A percentile compares a stretch with the other conserved stretches of the same genome.
phyloP scores from a whole-genome alignment of 2,113 vertebrate genomes.

The Mellivora capensis region DNA sequence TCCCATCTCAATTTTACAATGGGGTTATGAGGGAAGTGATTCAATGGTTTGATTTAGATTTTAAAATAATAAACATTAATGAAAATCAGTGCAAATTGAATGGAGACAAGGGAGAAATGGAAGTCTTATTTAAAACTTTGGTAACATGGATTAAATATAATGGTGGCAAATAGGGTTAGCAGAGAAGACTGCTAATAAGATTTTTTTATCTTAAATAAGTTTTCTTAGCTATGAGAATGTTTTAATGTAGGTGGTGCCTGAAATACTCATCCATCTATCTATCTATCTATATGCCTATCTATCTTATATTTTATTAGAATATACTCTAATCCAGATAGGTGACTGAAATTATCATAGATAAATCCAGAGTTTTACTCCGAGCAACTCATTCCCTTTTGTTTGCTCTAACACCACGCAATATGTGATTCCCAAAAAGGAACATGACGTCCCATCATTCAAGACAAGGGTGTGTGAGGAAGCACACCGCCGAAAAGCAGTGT shows the following conservation, averaged over 20 bases:
- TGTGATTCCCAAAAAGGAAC: neutral
- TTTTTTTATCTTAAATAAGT: too few species aligned
- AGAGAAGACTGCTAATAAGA: neutral
- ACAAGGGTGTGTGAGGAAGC: neutral
- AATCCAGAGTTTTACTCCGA: neutral
- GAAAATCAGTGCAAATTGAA: neutral
- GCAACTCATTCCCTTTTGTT: neutral
- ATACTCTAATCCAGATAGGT: neutral
- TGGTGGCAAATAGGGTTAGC: neutral
- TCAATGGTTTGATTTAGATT: neutral
- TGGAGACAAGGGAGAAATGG: neutral
- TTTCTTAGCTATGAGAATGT: neutral
- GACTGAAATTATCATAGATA: neutral
- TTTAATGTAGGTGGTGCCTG: neutral
- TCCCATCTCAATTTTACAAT: neutral
- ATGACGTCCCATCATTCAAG: neutral
- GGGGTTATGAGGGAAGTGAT: accelerated
- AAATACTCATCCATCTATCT: neutral
- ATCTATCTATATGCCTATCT: too few species aligned
- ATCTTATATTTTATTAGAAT: neutral
- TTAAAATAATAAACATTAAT: neutral
- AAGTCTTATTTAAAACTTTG: neutral
- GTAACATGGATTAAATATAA: neutral
- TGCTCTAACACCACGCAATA: neutral
- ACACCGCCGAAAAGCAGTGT: neutral